phyloP scores from a whole-genome alignment of 2,888 invertebrate genomes.

The Achlya flavicornis region DNA sequence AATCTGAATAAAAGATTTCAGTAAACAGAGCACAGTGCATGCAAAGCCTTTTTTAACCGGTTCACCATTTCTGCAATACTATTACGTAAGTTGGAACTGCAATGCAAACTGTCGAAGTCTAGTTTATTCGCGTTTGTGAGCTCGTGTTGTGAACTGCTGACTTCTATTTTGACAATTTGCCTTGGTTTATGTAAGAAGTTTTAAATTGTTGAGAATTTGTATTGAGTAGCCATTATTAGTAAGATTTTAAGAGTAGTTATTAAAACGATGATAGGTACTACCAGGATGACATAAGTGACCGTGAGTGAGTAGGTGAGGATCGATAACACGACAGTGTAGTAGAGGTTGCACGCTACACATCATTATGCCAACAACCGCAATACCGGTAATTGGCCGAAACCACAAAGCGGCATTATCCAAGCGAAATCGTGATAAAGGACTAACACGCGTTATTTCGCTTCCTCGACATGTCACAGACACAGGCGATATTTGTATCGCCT shows the following conservation, averaged over 20 bases:
- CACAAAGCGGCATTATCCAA: slow-evolving; percentile 22
- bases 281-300: not conserved
- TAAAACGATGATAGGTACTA: not conserved
- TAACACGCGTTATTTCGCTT: slow-evolving; percentile 3
- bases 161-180: not conserved
- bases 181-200: not conserved
- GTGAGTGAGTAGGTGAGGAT: not conserved
- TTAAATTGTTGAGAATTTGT: not conserved
- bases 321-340: not conserved
- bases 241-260: too few relatives aligned
- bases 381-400: slow-evolving; percentile 29
- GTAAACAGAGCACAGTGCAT: slow-evolving; percentile 5
- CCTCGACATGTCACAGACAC: not conserved
- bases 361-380: slow-evolving; percentile 25
- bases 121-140: not conserved
- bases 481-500: not conserved
- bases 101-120: slow-evolving; percentile 6
- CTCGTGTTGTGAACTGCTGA: not conserved
- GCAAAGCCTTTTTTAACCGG: not conserved
- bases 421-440: slow-evolving; percentile 6
- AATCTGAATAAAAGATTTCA: not conserved
- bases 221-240: not conserved
- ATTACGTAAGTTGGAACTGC: slow-evolving; percentile 7
- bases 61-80: not conserved
- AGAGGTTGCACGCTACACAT: slow-evolving; percentile 20